Percentiles rank a stretch among this genome's conserved stretches.
These are phyloP conservation scores for Eunapius fragilis DNA, from an alignment of 37 sponge, comb jelly and placozoan species.

Conservation along the genomic window DNA sequence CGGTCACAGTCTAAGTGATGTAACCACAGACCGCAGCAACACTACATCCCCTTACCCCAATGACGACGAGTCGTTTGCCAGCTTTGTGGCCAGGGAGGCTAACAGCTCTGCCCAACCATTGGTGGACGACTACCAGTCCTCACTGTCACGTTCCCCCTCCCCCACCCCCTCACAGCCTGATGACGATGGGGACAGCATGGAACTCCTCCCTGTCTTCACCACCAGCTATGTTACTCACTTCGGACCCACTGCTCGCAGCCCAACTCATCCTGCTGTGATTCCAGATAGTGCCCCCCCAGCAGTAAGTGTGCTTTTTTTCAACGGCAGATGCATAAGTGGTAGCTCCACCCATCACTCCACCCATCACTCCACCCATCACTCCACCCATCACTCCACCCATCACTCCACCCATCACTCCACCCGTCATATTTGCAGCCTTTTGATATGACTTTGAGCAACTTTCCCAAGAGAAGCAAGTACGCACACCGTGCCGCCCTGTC, in stretches of 20 bases:
- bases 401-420: no score
- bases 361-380: no score
- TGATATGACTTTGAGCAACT: constrained; percentile 65
- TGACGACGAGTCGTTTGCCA: constrained; percentile 70
- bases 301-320: constrained; percentile 12
- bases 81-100: constrained; percentile 60
- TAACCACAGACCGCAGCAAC: constrained; percentile 1
- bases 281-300: constrained; percentile 6
- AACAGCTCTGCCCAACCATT: constrained; percentile 1
- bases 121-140: constrained; percentile 23
- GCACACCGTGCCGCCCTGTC: constrained; percentile 75
- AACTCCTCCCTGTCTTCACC: neutral
- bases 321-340: no score
- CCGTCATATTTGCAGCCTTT: constrained; percentile 68
- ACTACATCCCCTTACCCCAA: constrained; percentile 33
- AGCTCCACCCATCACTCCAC: no score
- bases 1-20: neutral
- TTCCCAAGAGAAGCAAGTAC: constrained; percentile 83
- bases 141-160: constrained; percentile 12
- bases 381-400: no score
- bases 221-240: constrained; percentile 16
- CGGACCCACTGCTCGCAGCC: constrained; percentile 41
- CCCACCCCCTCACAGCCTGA: constrained; percentile 10
- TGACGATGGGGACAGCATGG: neutral
- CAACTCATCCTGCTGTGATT: constrained; percentile 12